These are phyloP conservation scores for Clarias magur DNA, from an alignment of 2,113 vertebrate genomes.

Conservation along the genomic window DNA sequence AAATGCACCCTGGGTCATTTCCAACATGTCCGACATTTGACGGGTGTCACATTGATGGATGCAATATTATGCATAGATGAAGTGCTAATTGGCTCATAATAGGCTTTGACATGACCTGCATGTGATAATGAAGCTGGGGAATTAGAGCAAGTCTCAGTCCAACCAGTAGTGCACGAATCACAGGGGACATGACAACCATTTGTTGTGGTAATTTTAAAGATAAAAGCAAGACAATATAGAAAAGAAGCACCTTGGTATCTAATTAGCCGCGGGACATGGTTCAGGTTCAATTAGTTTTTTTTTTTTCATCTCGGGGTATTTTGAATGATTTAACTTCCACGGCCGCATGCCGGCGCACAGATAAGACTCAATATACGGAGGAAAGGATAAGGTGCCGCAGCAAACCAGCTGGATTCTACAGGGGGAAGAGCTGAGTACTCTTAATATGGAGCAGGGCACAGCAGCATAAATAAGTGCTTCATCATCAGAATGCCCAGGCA, in stretches of 20 bases:
- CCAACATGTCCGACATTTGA: constrained; percentile 19
- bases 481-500: constrained; percentile 27
- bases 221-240: constrained; percentile 1
- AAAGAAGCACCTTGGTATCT: background rate
- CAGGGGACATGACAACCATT: constrained; percentile 3
- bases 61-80: constrained; percentile 3
- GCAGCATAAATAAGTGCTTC: constrained; percentile 36
- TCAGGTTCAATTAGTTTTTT: constrained; percentile 1
- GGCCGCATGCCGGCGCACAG: background rate
- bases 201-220: constrained; percentile 5
- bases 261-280: constrained; percentile 1
- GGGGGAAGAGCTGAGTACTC: constrained; percentile 27
- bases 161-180: background rate
- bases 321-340: constrained; percentile 11
- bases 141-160: background rate
- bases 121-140: constrained; percentile 34
- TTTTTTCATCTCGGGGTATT: constrained; percentile 8
- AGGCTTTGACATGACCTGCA: constrained; percentile 23
- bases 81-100: constrained; percentile 41
- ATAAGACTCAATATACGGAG: constrained; percentile 17
- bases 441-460: constrained; percentile 32
- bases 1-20: background rate
- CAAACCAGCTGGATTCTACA: constrained; percentile 2
- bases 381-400: background rate
- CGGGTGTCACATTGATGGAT: constrained; percentile 31